Evolutionary conservation across 2,888 invertebrate species (phyloP).

Genomic region (Xanthia icteritia): DNA sequence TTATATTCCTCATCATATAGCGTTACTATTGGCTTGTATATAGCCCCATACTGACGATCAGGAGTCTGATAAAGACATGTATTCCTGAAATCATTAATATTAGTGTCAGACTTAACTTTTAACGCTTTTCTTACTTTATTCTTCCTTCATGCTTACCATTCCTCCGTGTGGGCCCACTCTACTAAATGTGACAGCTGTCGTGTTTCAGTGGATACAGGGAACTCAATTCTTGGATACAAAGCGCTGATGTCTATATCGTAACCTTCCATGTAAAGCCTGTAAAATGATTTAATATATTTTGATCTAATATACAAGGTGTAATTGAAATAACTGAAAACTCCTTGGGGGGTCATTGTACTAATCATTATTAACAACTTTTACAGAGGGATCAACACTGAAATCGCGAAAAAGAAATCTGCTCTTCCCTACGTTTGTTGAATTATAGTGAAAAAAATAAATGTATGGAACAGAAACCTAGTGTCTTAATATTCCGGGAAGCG

Average conservation of each 20-base stretch:
- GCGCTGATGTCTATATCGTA: constrained; percentile 92
- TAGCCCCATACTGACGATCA: constrained; percentile 1
- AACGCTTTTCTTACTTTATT: too few species aligned
- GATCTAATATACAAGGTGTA: too few species aligned
- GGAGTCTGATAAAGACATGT: too few species aligned
- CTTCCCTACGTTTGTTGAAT: too few species aligned
- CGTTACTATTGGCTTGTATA: constrained; percentile 24
- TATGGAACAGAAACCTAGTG: too few species aligned
- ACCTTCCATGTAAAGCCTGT: constrained; percentile 85
- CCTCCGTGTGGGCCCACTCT: constrained; percentile 93
- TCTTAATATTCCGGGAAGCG: too few species aligned
- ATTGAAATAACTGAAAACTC: not conserved
- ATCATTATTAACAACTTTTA: not conserved
- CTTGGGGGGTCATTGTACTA: too few species aligned
- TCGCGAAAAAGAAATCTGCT: too few species aligned
- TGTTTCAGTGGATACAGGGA: constrained; percentile 95
- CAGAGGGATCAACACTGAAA: not conserved
- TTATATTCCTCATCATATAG: constrained; percentile 24
- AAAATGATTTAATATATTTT: not conserved
- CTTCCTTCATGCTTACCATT: constrained; percentile 14
- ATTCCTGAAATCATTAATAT: too few species aligned
- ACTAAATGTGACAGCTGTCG: constrained; percentile 94
- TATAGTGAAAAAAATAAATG: too few species aligned
- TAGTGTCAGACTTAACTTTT: too few species aligned
- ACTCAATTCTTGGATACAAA: constrained; percentile 93